phyloP scores from a whole-genome alignment of 2,113 vertebrate genomes.

The Paradoxurus hermaphroditus region DNA sequence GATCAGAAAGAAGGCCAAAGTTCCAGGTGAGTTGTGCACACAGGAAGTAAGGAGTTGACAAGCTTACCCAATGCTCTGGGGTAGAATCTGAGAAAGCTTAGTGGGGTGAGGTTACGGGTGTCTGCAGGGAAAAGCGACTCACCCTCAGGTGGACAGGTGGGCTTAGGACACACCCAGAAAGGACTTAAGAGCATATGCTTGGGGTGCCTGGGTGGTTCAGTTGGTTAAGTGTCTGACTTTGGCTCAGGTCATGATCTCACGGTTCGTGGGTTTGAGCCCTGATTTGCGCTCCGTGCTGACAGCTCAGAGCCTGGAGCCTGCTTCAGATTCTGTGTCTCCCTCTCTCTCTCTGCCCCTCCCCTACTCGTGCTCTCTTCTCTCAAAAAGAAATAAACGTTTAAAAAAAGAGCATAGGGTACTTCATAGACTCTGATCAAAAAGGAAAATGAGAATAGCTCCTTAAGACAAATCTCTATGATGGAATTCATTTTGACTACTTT shows the following conservation, averaged over 20 bases:
- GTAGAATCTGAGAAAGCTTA: neutral
- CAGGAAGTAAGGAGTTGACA: neutral
- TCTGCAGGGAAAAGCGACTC: neutral
- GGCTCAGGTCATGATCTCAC: too few species aligned
- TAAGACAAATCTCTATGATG: neutral
- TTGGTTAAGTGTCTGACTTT: too few species aligned
- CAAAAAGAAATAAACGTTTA: too few species aligned
- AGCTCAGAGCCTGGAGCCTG: too few species aligned
- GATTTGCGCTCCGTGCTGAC: too few species aligned
- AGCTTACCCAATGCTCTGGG: neutral
- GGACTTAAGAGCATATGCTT: neutral
- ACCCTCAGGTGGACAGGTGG: neutral
- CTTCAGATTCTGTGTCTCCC: too few species aligned
- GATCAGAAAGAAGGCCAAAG: neutral
- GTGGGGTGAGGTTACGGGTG: neutral
- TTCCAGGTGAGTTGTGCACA: neutral
- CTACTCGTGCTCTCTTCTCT: too few species aligned
- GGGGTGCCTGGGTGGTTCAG: too few species aligned
- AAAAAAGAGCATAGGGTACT: neutral
- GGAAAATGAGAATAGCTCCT: neutral
- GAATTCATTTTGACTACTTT: neutral
- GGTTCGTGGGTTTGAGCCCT: too few species aligned
- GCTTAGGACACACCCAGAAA: neutral
- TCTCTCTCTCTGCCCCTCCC: too few species aligned
- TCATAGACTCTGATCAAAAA: neutral